Evolutionary conservation across 2,888 invertebrate species (phyloP).

Genomic region (Ischnus inquisitorius): DNA sequence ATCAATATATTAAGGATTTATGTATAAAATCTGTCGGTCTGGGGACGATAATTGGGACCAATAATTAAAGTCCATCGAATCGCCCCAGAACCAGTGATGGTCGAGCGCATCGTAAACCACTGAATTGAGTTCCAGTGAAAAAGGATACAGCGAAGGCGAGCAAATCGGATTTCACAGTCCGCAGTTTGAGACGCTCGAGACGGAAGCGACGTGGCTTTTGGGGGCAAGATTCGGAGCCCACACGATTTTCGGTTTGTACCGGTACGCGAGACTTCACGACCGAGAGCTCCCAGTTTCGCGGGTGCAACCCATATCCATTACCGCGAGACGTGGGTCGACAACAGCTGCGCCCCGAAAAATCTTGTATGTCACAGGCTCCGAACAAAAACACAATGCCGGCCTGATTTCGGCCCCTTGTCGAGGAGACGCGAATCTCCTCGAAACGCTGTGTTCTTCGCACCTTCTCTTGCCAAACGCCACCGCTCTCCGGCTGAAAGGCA

Average conservation of each 20-base stretch:
- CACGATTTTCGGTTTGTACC: conserved; percentile 60
- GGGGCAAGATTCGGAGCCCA: conserved; percentile 53
- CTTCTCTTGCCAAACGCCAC: conserved; percentile 20
- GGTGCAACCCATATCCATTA: conserved; percentile 77
- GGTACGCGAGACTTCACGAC: conserved; percentile 46
- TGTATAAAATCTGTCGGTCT: no score
- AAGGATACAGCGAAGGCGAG: conserved; percentile 63
- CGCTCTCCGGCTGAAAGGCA: not conserved
- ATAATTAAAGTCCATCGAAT: conserved; percentile 42
- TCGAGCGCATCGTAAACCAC: conserved; percentile 38
- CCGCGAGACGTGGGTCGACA: conserved; percentile 75
- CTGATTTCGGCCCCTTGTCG: conserved; percentile 76
- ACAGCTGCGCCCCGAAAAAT: conserved; percentile 74
- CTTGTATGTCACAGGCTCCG: conserved; percentile 72
- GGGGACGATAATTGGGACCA: conserved; percentile 55
- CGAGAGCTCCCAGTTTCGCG: conserved; percentile 69
- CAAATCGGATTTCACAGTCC: conserved; percentile 66
- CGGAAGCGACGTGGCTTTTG: conserved; percentile 45
- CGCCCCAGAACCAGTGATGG: no score
- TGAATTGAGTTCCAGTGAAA: conserved; percentile 64
- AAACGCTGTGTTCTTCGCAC: conserved; percentile 12
- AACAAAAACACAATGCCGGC: conserved; percentile 78
- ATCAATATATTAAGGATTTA: no score
- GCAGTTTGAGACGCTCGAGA: conserved; percentile 23
- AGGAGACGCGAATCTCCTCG: conserved; percentile 48